phyloP scores from a whole-genome alignment of 2,888 invertebrate species.

The Petrolisthes manimaculis region DNA sequence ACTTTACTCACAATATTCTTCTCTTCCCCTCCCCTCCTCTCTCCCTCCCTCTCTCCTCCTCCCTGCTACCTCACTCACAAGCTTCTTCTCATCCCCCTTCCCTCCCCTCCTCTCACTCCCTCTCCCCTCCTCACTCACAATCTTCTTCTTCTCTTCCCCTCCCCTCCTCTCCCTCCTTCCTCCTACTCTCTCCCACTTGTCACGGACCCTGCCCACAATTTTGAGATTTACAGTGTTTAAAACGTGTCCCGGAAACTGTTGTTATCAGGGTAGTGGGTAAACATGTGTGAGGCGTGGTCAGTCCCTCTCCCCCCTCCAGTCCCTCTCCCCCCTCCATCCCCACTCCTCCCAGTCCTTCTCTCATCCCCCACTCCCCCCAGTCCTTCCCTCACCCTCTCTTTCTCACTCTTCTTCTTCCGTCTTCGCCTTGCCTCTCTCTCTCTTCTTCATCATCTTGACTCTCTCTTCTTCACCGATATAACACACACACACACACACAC shows the following conservation, averaged over 20 bases:
- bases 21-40: too few species aligned
- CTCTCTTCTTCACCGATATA: not conserved
- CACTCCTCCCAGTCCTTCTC: not conserved
- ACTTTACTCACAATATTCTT: too few species aligned
- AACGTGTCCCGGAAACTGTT: conserved; percentile 44
- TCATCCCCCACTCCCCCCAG: not conserved
- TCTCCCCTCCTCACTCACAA: not conserved
- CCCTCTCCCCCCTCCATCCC: not conserved
- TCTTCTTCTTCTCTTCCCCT: not conserved
- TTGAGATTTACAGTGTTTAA: conserved; percentile 38
- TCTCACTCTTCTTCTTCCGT: not conserved
- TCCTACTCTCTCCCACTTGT: conserved; percentile 6
- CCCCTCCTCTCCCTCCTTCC: conserved; percentile 4
- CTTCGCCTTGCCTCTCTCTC: not conserved
- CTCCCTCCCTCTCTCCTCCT: not conserved
- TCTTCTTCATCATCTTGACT: not conserved
- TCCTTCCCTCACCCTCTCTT: not conserved
- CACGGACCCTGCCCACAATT: conserved; percentile 27
- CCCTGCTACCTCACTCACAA: too few species aligned
- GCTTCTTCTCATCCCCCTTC: too few species aligned
- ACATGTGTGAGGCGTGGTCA: conserved; percentile 31
- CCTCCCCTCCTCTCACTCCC: not conserved
- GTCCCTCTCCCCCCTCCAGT: not conserved
- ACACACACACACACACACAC: too few species aligned
- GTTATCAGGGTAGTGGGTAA: conserved; percentile 36